Evolutionary conservation across 2,888 invertebrate species (phyloP), one percentile per base, ranked within the genome.

Genomic region (Melikaiella ostensackeni): DNA sequence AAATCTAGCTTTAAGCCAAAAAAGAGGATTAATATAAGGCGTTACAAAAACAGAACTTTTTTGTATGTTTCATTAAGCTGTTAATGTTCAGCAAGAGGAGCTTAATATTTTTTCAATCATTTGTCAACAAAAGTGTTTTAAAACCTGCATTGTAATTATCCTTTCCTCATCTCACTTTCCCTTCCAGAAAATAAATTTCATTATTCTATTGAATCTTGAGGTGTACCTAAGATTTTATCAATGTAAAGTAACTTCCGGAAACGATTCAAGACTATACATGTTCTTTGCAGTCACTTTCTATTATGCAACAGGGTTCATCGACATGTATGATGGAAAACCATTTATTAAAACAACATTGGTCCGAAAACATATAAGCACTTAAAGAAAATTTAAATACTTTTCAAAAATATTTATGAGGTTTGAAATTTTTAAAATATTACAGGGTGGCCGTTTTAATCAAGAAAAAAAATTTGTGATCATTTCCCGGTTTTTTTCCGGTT

Each of bases 241-340:
- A 66, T 42, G 46, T 66, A 46, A 66, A 66, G 66, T 66, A 66
- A 66, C 66, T 38, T 38, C 35, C 21, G 21, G 55, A 38, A 30
- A 46, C 42, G 19, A 66, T 66, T 66, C 42, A 46, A 66, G 46
- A 30, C 66, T 46, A n/a, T n/a, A 24, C 27, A 46, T 46, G 46
- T 27, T 46, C 66, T 46, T 66, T 66, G 46, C 66, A 66, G 42
- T 66, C 66, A 66, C 66, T 66, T 66, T 66, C 46, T 46, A 13
- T 66, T 19, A 42, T 27, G 46, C 27, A 66, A 46, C 46, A 66
- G 27, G 46, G 66, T 66, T 66, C 66, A 66, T 66, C 46, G 46
- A 66, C 66, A 66, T 46, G 24, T 46, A 66, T 64, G 24, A 11
- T 9, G 46, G 42, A 64, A 35, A 21, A 46, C 21, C 9, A 30